Conservation (phyloP, 2,888 invertebrate genomes). For the Diaperis boleti region DNA sequence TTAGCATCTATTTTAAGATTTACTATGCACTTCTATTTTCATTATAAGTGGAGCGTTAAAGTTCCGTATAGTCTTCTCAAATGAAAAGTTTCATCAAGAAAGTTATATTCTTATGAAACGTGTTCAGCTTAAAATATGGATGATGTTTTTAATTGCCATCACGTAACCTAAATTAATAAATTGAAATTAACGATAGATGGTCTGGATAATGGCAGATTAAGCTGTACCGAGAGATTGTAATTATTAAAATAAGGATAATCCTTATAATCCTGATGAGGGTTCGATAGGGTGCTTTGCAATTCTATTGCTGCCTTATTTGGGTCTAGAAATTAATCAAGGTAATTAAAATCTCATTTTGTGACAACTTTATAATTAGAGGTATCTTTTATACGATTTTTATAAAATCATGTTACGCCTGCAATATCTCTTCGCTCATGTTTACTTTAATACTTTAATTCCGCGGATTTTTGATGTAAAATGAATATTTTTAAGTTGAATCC, state of each 20-base stretch:
- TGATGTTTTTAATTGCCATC: constrained; percentile 3
- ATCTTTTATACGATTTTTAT: neutral
- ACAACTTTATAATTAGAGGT: neutral
- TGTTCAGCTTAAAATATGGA: neutral
- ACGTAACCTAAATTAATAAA: constrained; percentile 22
- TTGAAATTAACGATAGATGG: constrained; percentile 31
- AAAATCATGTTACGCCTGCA: too few species aligned
- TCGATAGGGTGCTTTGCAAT: constrained; percentile 32
- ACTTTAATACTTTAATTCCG: too few species aligned
- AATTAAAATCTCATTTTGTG: constrained; percentile 25
- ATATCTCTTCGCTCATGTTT: too few species aligned
- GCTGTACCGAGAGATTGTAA: constrained; percentile 27
- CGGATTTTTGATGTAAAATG: neutral
- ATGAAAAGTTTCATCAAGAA: neutral
- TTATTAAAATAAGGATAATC: constrained; percentile 38
- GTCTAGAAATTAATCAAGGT: constrained; percentile 28
- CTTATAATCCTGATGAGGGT: constrained; percentile 38
- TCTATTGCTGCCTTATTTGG: constrained; percentile 33
- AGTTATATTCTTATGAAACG: constrained; percentile 3
- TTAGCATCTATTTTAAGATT: neutral
- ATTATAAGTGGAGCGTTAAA: constrained; percentile 8
- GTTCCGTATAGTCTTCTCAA: neutral
- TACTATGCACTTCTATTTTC: neutral
- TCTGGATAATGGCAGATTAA: constrained; percentile 32
- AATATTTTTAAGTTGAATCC: neutral